Conservation (phyloP, 2,888 invertebrate genomes). For the Acrocyrtus sp. region DNA sequence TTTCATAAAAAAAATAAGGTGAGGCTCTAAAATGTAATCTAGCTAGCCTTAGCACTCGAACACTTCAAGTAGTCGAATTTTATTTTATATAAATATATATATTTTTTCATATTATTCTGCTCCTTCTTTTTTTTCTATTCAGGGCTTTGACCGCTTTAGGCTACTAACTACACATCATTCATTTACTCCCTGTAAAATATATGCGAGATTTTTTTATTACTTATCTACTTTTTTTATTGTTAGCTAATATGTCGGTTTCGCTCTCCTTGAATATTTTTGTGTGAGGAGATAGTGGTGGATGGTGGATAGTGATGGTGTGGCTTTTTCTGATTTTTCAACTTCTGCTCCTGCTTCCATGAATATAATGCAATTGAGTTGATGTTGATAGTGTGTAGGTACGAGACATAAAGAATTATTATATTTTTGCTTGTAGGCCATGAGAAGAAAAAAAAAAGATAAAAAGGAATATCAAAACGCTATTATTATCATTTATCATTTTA, state of each 20-base stretch:
- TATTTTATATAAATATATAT: conserved; percentile 11
- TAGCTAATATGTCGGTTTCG: conserved; percentile 28
- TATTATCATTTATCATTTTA: conserved; percentile 57
- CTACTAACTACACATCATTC: conserved; percentile 9
- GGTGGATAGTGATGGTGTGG: conserved; percentile 26
- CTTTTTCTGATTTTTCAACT: conserved; percentile 19
- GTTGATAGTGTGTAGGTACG: neutral
- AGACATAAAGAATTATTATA: conserved; percentile 1
- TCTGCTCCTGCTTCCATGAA: conserved; percentile 22
- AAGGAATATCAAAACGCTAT: conserved; percentile 42
- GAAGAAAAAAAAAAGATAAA: conserved; percentile 19
- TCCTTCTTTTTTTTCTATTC: conserved; percentile 20
- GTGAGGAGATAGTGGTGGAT: neutral
- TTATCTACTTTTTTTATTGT: conserved; percentile 29
- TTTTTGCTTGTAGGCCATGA: conserved; percentile 21
- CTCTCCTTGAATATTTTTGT: too few relatives aligned
- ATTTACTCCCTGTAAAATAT: conserved; percentile 5
- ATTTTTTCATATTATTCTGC: too few relatives aligned
- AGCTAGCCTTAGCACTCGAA: too few relatives aligned
- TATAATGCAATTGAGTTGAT: conserved; percentile 2
- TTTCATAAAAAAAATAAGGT: conserved; percentile 48
- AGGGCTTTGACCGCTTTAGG: conserved; percentile 49
- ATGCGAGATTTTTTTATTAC: conserved; percentile 46
- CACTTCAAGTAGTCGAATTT: too few relatives aligned
- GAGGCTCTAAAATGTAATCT: conserved; percentile 28